Evolutionary conservation across 2,888 invertebrate genomes (phyloP).

Genomic region (Pheosia gnoma): DNA sequence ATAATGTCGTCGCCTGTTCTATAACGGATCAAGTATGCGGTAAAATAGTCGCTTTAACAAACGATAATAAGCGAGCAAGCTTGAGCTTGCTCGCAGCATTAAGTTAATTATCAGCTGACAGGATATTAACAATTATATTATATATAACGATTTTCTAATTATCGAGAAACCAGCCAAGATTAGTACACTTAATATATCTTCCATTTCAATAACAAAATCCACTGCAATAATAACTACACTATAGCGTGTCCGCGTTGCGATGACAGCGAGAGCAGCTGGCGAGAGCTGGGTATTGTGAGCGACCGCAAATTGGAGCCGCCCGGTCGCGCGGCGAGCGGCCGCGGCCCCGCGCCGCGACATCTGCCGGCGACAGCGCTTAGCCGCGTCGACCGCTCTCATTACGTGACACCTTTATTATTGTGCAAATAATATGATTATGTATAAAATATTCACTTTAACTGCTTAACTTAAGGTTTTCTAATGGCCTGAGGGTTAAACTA

Average conservation of each 20-base stretch:
- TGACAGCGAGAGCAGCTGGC: slow-evolving; percentile 30
- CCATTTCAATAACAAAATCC: slow-evolving; percentile 19
- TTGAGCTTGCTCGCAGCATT: too few species aligned
- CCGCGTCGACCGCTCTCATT: slow-evolving; percentile 24
- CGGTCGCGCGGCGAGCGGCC: slow-evolving; percentile 9
- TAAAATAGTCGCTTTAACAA: too few species aligned
- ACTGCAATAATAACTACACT: slow-evolving; percentile 12
- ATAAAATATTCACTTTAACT: too few species aligned
- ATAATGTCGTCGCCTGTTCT: too few species aligned
- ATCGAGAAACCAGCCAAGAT: neutral
- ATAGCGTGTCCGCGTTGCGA: slow-evolving; percentile 25
- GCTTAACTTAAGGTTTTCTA: too few species aligned
- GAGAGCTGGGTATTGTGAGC: slow-evolving; percentile 6
- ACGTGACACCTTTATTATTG: slow-evolving; percentile 29
- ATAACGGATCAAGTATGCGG: too few species aligned
- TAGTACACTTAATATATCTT: neutral
- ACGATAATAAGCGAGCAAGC: too few species aligned
- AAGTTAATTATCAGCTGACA: too few species aligned
- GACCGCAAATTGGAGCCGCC: slow-evolving; percentile 42
- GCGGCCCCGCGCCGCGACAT: slow-evolving; percentile 9
- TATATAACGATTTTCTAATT: too few species aligned
- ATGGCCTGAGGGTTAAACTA: too few species aligned
- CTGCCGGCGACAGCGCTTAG: neutral
- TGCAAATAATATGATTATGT: slow-evolving; percentile 2
- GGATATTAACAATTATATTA: too few species aligned